Conservation (phyloP, 2,888 invertebrate species). For the Cecidostiba fungosa region DNA sequence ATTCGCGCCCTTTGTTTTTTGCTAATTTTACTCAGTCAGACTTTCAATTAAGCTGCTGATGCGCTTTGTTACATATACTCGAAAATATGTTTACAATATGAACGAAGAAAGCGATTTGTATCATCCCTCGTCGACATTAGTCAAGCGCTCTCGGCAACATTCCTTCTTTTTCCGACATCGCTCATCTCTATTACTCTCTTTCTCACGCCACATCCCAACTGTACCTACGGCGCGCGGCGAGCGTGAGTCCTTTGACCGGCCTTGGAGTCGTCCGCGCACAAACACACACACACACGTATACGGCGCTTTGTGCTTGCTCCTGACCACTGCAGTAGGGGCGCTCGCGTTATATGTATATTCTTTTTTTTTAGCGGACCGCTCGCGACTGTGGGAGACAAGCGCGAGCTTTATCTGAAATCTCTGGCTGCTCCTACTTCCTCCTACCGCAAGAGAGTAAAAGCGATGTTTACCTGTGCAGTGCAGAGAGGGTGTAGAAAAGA, state of each 20-base stretch:
- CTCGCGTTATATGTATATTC: background rate
- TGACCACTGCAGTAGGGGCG: background rate
- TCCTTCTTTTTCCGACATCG: conserved; percentile 28
- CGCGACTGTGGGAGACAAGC: conserved; percentile 10
- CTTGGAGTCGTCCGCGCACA: conserved; percentile 45
- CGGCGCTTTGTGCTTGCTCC: conserved; percentile 1
- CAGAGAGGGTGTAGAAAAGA: background rate
- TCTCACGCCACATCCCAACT: conserved; percentile 37
- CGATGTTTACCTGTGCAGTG: conserved; percentile 6
- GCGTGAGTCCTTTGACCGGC: conserved; percentile 62
- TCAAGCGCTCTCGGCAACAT: background rate
- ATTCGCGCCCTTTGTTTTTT: background rate
- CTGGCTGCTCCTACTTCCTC: conserved; percentile 2
- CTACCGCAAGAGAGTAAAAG: conserved; percentile 9
- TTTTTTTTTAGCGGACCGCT: background rate
- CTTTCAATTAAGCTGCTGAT: background rate
- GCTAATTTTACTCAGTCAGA: background rate
- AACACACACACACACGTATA: background rate
- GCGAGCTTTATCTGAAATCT: conserved; percentile 33
- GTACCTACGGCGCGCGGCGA: background rate
- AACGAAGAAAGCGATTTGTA: background rate
- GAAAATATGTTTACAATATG: background rate
- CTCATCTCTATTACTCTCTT: conserved; percentile 41
- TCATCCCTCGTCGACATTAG: background rate
- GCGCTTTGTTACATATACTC: background rate